Evolutionary conservation across 37 sponge, comb jelly and placozoan genomes (phyloP), one percentile per base, ranked within the genome.

Genomic region (Cladorhizidae sp.): DNA sequence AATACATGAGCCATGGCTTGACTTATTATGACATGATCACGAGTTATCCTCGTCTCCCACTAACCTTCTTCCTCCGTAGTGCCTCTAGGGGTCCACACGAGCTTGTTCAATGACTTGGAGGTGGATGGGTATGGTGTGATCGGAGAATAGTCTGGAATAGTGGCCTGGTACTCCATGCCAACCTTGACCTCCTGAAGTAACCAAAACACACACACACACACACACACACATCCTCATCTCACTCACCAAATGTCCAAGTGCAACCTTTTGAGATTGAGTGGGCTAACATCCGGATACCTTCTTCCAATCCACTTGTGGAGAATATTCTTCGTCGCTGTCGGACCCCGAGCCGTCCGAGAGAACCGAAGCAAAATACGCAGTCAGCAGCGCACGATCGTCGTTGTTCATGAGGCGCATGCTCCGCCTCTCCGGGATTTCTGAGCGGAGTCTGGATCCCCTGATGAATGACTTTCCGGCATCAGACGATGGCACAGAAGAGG

Each of bases 351-450:
- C 67, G 29, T 82, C 74, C 26, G 40, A 61, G 23, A 69, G 23
- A 39, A 71, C 1, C 0, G 72, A 57, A 2, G 70, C 23, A 40
- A 72, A 72, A 21, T 72, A 71, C 0, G 61, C 67, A 40, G 31
- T 31, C 40, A 36, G 54, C 26, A 21, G 9, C 2, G 39, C 3
- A 5, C 58, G 36, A 22, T 62, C 78, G 26, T 72, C 72, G 55
- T 45, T 78, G 39, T 32, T 39, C 72, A 76, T 71, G 38, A 80
- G 75, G 51, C 82, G 51, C 36, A 81, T 87, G 70, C 88, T 87
- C 63, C 88, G 38, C 3, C 86, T 72, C 75, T 86, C 86, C 1
- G 86, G 86, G 2, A 80, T 32, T 74, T 73, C 82, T 43, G 86
- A 56, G 0, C 85, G 51, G 43, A 77, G 79, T 23, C 85, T 64